These are phyloP conservation scores for Pseudopleuronectes americanus DNA, from an alignment of 2,797 vertebrate genomes.

Conservation along the genomic window DNA sequence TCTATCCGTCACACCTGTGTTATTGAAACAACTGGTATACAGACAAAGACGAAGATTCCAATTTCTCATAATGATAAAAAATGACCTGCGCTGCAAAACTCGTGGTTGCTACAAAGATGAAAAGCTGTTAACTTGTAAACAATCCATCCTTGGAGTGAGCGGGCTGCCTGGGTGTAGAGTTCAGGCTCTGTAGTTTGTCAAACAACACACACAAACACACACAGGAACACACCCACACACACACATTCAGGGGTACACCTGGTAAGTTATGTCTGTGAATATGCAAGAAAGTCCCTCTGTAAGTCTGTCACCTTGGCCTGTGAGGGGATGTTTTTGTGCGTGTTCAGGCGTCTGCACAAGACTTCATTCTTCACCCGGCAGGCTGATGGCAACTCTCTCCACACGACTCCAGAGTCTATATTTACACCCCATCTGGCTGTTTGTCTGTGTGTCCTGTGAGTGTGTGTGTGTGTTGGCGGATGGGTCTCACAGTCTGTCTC, in stretches of 20 bases:
- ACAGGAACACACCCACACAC: background rate
- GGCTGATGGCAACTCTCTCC: conserved; percentile 83
- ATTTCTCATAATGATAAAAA: conserved; percentile 71
- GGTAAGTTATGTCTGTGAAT: conserved; percentile 43
- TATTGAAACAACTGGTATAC: conserved; percentile 73
- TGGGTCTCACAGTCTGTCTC: conserved; percentile 42
- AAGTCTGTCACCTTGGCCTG: conserved; percentile 81
- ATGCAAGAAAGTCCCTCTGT: conserved; percentile 34
- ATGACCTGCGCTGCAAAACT: conserved; percentile 72
- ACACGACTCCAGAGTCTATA: conserved; percentile 82
- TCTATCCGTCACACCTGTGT: conserved; percentile 72
- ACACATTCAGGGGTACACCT: conserved; percentile 25
- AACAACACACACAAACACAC: conserved; percentile 21
- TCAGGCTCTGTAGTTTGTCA: conserved; percentile 44
- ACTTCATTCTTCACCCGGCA: conserved; percentile 85
- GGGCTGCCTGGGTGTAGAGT: conserved; percentile 36
- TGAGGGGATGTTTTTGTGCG: conserved; percentile 71
- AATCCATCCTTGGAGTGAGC: conserved; percentile 64
- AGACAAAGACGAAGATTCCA: conserved; percentile 57
- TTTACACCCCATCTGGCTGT: conserved; percentile 87
- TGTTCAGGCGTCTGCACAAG: conserved; percentile 72
- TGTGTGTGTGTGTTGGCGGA: conserved; percentile 13
- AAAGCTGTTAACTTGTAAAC: conserved; percentile 74
- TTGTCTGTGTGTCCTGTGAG: conserved; percentile 71
- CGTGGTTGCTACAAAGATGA: conserved; percentile 48